phyloP scores from a whole-genome alignment of 2,888 invertebrate genomes.

The Neuroscelio doddi region DNA sequence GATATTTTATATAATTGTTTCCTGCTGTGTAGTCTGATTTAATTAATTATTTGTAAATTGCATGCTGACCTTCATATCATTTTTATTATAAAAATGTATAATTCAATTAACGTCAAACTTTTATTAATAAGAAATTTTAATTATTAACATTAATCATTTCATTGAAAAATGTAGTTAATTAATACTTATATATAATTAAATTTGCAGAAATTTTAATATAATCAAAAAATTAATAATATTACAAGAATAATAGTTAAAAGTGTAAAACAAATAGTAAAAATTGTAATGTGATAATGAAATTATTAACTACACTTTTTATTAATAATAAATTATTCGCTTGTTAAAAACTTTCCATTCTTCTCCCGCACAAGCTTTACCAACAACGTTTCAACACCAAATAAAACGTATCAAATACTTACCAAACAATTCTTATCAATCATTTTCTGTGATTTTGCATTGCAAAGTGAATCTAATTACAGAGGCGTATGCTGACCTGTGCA shows the following conservation, averaged over 20 bases:
- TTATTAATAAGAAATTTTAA: too few relatives aligned
- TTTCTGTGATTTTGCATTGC: conserved; percentile 44
- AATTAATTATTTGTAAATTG: neutral
- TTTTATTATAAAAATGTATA: neutral
- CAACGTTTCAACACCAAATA: conserved; percentile 23
- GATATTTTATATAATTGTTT: neutral
- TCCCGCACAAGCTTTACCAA: neutral
- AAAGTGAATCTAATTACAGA: conserved; percentile 54
- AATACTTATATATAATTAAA: too few relatives aligned
- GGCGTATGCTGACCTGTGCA: conserved; percentile 49
- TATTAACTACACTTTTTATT: too few relatives aligned
- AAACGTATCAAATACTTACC: conserved; percentile 21
- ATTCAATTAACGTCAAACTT: too few relatives aligned
- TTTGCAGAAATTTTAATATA: too few relatives aligned
- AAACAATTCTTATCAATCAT: conserved; percentile 39
- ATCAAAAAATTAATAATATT: too few relatives aligned
- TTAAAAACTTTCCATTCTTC: neutral
- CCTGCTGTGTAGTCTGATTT: neutral
- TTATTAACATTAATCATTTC: too few relatives aligned
- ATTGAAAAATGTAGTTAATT: too few relatives aligned
- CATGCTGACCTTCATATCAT: neutral
- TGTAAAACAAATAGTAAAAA: too few relatives aligned
- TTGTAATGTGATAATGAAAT: too few relatives aligned
- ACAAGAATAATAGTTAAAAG: too few relatives aligned
- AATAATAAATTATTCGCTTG: neutral